Conservation (phyloP, 1,140 invertebrate species). For the Penaeus indicus region DNA sequence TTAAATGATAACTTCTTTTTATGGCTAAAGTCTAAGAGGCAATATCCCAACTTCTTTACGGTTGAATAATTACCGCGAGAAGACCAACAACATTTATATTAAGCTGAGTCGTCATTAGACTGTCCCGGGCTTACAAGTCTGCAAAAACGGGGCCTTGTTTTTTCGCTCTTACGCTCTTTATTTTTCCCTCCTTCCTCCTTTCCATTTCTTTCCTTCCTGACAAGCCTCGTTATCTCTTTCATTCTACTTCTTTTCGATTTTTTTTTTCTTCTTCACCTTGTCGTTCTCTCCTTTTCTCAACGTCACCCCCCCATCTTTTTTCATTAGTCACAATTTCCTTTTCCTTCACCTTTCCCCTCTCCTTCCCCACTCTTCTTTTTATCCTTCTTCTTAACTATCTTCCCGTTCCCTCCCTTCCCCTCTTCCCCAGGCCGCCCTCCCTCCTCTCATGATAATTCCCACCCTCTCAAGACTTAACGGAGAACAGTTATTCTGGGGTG, state of each 20-base stretch:
- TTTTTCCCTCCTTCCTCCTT: neutral
- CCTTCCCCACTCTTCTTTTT: neutral
- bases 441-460: too few species aligned
- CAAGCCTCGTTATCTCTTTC: neutral
- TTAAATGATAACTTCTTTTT: too few species aligned
- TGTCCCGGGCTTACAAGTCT: too few species aligned
- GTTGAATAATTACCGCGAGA: too few species aligned
- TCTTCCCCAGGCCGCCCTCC: neutral
- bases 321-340: too few species aligned
- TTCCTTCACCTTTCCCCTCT: constrained; percentile 15
- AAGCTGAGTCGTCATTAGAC: too few species aligned
- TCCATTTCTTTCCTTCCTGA: neutral
- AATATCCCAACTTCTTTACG: too few species aligned
- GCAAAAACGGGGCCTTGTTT: neutral
- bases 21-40: too few species aligned
- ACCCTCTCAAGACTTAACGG: too few species aligned
- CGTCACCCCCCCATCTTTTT: neutral
- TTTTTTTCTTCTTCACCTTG: neutral
- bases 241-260: neutral
- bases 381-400: neutral
- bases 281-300: neutral
- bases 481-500: too few species aligned
- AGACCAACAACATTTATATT: too few species aligned
- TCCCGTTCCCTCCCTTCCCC: neutral
- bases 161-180: neutral